These are phyloP conservation scores for Vidua chalybeata DNA, from an alignment of 2,113 vertebrate genomes.

Conservation along the genomic window DNA sequence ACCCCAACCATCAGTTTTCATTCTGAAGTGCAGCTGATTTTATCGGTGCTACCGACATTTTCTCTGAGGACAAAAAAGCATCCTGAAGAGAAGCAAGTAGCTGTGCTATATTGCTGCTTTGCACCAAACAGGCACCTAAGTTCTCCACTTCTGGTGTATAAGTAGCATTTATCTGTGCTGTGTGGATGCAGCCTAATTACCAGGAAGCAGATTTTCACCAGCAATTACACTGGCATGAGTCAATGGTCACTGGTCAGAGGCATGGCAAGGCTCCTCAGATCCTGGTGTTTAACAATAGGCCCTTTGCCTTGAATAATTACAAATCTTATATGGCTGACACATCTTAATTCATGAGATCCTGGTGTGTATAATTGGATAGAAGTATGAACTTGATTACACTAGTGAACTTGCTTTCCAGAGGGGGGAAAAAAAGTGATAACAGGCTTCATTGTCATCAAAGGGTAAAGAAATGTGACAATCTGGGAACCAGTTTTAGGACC, in stretches of 20 bases:
- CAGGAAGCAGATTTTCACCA: background rate
- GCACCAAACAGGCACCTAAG: background rate
- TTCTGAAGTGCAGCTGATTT: background rate
- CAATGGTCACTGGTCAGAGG: background rate
- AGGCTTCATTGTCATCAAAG: conserved; percentile 79
- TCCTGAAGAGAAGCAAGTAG: background rate
- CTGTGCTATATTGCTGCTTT: background rate
- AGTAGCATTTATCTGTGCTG: background rate
- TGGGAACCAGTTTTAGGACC: conserved; percentile 81
- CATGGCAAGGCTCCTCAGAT: background rate
- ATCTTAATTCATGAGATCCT: conserved; percentile 59
- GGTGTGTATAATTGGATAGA: conserved; percentile 58
- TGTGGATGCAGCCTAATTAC: background rate
- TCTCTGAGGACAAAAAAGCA: background rate
- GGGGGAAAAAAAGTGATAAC: conserved; percentile 60
- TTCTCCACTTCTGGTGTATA: background rate
- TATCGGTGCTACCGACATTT: background rate
- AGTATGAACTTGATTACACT: conserved; percentile 73
- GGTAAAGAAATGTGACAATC: conserved; percentile 84
- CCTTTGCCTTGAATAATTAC: conserved; percentile 43
- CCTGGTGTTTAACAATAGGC: background rate
- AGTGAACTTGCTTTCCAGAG: conserved; percentile 70
- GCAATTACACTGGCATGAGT: background rate
- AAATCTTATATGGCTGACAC: conserved; percentile 30
- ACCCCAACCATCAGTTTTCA: background rate